Base-by-base conservation (phyloP, 2,113 vertebrate species). In the Mesocricetus auratus region DNA sequence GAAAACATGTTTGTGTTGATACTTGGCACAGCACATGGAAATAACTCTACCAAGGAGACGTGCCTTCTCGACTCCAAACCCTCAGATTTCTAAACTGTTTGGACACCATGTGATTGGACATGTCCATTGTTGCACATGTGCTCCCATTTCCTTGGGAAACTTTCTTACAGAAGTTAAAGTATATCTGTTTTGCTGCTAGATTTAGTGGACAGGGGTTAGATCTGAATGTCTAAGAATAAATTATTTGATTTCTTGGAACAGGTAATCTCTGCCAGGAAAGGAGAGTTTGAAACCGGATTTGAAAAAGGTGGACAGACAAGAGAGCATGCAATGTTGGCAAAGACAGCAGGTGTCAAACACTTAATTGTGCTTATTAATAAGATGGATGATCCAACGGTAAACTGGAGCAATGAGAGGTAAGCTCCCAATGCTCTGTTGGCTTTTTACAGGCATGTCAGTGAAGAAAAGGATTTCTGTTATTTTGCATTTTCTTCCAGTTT, bases 201-300 rank as follows among this genome's bases (percentile, higher is more conserved):
- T 66, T 86, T 66, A n/a, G 15, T 64, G n/a, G 45, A 7, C 6
- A 6, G 58, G 7, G 26, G 15, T 17, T 42, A 16, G 56, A 29
- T 19, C 2, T 13, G 24, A 93, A 62, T 60, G 4, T 56, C 0
- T 66, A 94, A 85, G 58, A 94, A 69, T 92, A 74, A 92, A 36
- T 21, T 13, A 11, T n/a, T 33, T 97, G 56, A 91, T 97, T 96
- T 26, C 90, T 96, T 98, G 93, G 74, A 77, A 94, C 96, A 99
- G 99, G 99, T 99, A 69, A 99, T 99, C 97, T 99, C 99, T 85
- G 99, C 99, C 74, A 99, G 99, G 94, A 99, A 99, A 98, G 99
- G 99, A n/a, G 99, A 99, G 96, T 99, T 99, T 98, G 99, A 99
- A 98, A 99, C 99, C 8, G 99, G 99, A 96, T 99, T 99, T 98